Conservation (phyloP, 2,888 invertebrate species). For the Bruchidius siliquastri region DNA sequence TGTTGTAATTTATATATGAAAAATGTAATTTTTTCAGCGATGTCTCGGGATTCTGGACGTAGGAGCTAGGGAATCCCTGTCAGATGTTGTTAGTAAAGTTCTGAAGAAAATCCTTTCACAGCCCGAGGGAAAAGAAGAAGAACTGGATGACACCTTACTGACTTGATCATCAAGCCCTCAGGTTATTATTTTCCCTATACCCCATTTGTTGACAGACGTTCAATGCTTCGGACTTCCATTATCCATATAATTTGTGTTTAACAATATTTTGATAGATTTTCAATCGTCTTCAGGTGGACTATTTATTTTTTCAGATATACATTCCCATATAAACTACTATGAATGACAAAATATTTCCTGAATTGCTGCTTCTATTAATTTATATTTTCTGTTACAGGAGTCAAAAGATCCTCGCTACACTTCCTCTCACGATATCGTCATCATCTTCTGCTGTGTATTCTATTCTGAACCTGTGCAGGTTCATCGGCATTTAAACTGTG, state of each 20-base stretch:
- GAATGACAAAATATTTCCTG: too few species aligned
- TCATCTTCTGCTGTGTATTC: background rate
- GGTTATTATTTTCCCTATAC: background rate
- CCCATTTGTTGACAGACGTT: too few species aligned
- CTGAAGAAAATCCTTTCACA: slow-evolving; percentile 73
- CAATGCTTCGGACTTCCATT: too few species aligned
- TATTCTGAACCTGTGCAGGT: background rate
- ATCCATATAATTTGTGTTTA: too few species aligned
- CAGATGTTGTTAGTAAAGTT: slow-evolving; percentile 85
- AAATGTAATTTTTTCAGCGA: slow-evolving; percentile 51
- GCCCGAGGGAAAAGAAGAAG: slow-evolving; percentile 82
- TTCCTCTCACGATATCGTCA: background rate
- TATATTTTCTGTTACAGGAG: background rate
- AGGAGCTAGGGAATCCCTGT: slow-evolving; percentile 83
- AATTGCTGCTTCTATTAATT: too few species aligned
- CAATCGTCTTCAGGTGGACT: too few species aligned
- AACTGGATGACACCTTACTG: slow-evolving; percentile 86
- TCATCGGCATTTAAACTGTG: background rate
- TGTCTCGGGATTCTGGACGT: slow-evolving; percentile 74
- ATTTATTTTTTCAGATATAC: too few species aligned
- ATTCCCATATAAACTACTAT: too few species aligned
- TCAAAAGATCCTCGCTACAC: background rate
- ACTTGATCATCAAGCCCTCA: slow-evolving; percentile 55
- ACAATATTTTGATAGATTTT: too few species aligned
- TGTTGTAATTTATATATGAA: too few species aligned